Evolutionary conservation across 2,797 vertebrate species (phyloP).

Genomic region (Lagorchestes hirsutus): DNA sequence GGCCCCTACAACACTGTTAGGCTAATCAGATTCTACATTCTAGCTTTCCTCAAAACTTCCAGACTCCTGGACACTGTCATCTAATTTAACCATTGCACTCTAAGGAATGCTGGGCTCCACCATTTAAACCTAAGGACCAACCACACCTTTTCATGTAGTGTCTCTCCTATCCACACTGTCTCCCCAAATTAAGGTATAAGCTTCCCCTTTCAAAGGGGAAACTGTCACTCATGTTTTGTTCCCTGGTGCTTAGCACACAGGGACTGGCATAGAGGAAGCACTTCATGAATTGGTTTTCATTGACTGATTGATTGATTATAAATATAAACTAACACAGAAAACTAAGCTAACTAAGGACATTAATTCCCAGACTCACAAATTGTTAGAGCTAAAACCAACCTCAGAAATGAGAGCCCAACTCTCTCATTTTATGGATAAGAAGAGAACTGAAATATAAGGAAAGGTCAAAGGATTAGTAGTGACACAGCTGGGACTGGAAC

Average conservation of each 20-base stretch:
- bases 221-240: constrained; percentile 22
- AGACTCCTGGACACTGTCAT: not conserved
- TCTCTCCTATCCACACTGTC: not conserved
- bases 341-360: not conserved
- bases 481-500: not conserved
- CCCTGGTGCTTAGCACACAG: not conserved
- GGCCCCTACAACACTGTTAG: not conserved
- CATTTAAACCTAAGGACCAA: not conserved
- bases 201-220: not conserved
- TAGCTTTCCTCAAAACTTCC: not conserved
- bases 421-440: not conserved
- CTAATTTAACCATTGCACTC: not conserved
- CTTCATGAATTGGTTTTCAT: not conserved
- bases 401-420: not conserved
- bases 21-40: not conserved
- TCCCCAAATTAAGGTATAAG: not conserved
- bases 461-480: not conserved
- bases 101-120: not conserved
- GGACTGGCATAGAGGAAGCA: not conserved
- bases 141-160: not conserved
- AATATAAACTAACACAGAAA: not conserved
- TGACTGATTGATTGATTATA: not conserved
- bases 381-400: not conserved
- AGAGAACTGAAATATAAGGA: not conserved
- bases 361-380: not conserved